Conservation (phyloP, 2,113 vertebrate genomes). For the Mormoops blainvillei region DNA sequence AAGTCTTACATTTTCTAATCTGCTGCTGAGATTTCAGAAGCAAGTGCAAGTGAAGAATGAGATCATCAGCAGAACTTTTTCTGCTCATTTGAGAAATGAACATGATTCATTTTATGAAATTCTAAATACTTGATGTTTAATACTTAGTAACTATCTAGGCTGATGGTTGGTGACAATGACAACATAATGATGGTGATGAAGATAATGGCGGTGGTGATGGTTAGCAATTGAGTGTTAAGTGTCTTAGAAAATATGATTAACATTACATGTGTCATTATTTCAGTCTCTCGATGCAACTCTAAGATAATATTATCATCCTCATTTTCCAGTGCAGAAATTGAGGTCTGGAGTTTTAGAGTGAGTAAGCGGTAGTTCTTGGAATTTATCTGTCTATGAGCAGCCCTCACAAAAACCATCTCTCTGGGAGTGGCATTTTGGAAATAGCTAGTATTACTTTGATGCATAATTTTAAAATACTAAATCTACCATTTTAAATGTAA, state of each 20-base stretch:
- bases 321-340: neutral
- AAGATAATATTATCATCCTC: neutral
- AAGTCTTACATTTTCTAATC: neutral
- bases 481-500: neutral
- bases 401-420: neutral
- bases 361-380: neutral
- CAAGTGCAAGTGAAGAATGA: slow-evolving; percentile 19
- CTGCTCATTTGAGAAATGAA: neutral
- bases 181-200: neutral
- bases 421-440: slow-evolving; percentile 2
- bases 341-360: neutral
- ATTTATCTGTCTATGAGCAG: neutral
- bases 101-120: neutral
- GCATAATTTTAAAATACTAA: neutral
- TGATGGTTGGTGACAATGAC: neutral
- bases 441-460: neutral
- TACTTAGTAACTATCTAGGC: neutral
- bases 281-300: neutral
- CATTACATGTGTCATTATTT: neutral
- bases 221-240: neutral
- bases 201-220: neutral
- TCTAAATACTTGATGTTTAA: neutral
- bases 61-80: neutral
- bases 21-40: slow-evolving; percentile 1
- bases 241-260: neutral